Percentiles rank a stretch among this genome's conserved stretches.
These are phyloP conservation scores for Pteria penguin DNA, from an alignment of 2,888 invertebrate species.

Conservation along the genomic window DNA sequence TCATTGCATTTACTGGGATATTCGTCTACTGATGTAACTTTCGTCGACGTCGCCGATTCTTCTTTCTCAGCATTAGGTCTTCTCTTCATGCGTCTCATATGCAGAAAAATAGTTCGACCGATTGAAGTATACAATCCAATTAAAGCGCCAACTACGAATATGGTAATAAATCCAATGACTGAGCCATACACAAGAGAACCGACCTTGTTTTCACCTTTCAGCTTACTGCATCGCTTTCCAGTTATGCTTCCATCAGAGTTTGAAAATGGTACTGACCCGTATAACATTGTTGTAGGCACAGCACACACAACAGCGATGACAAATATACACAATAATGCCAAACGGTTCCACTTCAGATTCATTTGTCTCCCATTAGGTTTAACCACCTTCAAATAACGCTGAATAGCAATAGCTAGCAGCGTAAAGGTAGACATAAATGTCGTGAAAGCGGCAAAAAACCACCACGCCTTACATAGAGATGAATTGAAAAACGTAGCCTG, in stretches of 20 bases:
- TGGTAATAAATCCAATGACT: not conserved
- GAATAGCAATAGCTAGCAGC: conserved; percentile 12
- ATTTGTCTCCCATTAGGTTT: not conserved
- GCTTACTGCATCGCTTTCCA: conserved; percentile 17
- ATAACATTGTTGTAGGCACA: conserved; percentile 9
- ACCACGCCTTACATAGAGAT: conserved; percentile 8
- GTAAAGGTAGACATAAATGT: not conserved
- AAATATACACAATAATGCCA: not conserved
- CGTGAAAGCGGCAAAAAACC: conserved; percentile 4
- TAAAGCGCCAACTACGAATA: not conserved
- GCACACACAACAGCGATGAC: not conserved
- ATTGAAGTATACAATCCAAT: conserved; percentile 5
- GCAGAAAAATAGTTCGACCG: conserved; percentile 7
- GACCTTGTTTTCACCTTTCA: not conserved
- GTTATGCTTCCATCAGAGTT: not conserved
- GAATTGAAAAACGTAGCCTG: not conserved
- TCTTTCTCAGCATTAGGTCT: too few relatives aligned
- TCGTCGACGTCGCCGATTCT: too few relatives aligned
- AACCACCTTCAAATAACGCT: conserved; percentile 8
- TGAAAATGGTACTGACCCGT: conserved; percentile 16
- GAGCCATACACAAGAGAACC: not conserved
- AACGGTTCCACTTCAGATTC: not conserved
- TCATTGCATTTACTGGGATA: not conserved
- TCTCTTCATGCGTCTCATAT: not conserved
- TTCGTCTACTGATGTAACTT: too few relatives aligned